Evolutionary conservation across 2,888 invertebrate genomes (phyloP).

Genomic region (Eupithecia dodoneata): DNA sequence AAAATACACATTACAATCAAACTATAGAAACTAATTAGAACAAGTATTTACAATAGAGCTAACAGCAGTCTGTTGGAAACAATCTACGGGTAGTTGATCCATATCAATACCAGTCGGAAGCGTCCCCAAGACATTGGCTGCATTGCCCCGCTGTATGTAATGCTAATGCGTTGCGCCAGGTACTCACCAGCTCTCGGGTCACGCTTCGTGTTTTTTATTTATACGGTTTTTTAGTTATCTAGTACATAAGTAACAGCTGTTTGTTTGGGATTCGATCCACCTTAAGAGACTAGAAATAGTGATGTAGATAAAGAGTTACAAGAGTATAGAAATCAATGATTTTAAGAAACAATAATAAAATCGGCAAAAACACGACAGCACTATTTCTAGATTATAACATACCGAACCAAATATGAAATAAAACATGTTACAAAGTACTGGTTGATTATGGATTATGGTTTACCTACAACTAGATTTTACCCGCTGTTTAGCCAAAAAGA

Average conservation of each 20-base stretch:
- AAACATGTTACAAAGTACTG: constrained; percentile 16
- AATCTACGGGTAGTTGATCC: no score
- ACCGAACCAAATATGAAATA: constrained; percentile 24
- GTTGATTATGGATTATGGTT: constrained; percentile 24
- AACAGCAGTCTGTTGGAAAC: no score
- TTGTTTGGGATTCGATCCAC: background rate
- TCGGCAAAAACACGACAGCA: constrained; percentile 27
- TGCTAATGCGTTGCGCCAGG: no score
- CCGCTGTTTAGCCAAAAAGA: background rate
- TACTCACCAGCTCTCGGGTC: no score
- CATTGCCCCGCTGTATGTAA: no score
- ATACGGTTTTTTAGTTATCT: background rate
- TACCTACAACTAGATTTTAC: constrained; percentile 2
- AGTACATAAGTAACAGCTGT: background rate
- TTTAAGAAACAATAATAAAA: constrained; percentile 9
- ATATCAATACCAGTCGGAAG: no score
- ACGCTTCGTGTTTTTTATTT: background rate
- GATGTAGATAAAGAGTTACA: constrained; percentile 28
- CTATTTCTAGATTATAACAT: constrained; percentile 42
- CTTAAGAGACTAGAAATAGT: constrained; percentile 40
- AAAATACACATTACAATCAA: no score
- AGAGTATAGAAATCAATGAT: background rate
- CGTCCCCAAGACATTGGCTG: no score
- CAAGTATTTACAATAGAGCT: no score
- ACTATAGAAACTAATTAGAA: no score